These are phyloP conservation scores for Drosophila greeni DNA, from an alignment of 2,888 invertebrate species.

Conservation along the genomic window DNA sequence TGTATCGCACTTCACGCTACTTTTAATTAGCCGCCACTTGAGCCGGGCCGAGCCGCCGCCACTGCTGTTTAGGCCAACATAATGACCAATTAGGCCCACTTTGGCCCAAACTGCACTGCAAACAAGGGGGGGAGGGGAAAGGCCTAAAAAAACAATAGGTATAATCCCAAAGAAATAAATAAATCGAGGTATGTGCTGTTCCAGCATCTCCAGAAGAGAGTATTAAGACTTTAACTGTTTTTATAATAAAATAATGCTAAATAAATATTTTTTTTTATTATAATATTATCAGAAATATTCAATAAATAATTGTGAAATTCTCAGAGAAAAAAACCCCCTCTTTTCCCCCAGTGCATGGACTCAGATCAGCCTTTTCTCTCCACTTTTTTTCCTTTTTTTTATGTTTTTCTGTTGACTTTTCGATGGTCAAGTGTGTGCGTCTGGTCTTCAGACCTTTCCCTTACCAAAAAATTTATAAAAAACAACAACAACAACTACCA, in stretches of 20 bases:
- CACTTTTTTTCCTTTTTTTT: constrained; percentile 29
- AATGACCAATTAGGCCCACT: constrained; percentile 72
- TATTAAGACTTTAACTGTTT: background rate
- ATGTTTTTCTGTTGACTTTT: constrained; percentile 52
- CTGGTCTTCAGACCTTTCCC: constrained; percentile 52
- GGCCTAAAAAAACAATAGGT: background rate
- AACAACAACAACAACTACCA: constrained; percentile 27
- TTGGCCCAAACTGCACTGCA: constrained; percentile 50
- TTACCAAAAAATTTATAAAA: constrained; percentile 47
- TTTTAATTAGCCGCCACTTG: constrained; percentile 65
- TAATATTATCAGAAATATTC: background rate
- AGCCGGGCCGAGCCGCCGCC: constrained; percentile 11
- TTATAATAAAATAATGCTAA: background rate
- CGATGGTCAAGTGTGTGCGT: constrained; percentile 67
- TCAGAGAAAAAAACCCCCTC: background rate
- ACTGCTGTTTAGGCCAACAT: constrained; percentile 55
- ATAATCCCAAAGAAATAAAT: background rate
- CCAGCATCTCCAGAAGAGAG: background rate
- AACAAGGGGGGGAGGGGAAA: no score
- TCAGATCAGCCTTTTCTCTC: constrained; percentile 9
- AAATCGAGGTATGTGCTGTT: background rate
- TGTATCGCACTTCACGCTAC: constrained; percentile 59
- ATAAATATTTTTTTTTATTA: no score
- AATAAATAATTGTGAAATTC: background rate
- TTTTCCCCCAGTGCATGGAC: background rate